Evolutionary conservation across 2,888 invertebrate species (phyloP), one percentile per base, ranked within the genome.

Genomic region (Caenorhabditis sp.): DNA sequence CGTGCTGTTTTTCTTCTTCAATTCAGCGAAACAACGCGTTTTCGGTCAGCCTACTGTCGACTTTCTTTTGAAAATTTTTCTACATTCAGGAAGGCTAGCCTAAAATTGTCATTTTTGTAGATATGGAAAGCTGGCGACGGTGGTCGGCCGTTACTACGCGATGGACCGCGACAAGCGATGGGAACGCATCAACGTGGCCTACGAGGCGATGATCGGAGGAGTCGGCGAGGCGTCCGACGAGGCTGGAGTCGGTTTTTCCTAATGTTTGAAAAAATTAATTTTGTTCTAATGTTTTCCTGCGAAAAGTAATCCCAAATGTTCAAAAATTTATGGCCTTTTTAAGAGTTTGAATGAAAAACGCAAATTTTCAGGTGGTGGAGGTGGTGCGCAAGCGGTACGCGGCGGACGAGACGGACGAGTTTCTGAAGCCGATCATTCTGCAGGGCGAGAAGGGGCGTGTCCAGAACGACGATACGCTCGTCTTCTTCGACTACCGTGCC

Each of bases 401-500:
- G 3, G 85, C 83, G 17, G 80, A 88, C 24, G 83, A 90, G 71
- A 90, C 90, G 1, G 91, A 90, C 79, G 90, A 90, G 80, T 90
- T 90, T 81, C 75, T 90, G 45, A 90, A 89, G 75, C 91, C 90
- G 2, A 90, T 91, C 35, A 80, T 84, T 30, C 58, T 84, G 20
- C 80, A 81, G 59, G 81, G 81, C 30, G 76, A 61, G 15, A 78
- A 70, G 9, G 72, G 78, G 46, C 58, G 80, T 22, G 80, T 81
- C 13, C 43, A 68, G 13, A 90, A 90, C 65, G 86, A 87, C 55
- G 90, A 90, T 78, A 90, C 90, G 15, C 68, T 91, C 43, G 73
- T 90, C n/a, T 91, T 90, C 84, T 89, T 90, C 80, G 89, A 90
- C 74, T 90, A 89, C 78, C 88, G 90, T 52, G 89, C 90, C n/a